These are phyloP conservation scores for Drosophila aff. DNA, from an alignment of 1,140 invertebrate species.

Conservation along the genomic window DNA sequence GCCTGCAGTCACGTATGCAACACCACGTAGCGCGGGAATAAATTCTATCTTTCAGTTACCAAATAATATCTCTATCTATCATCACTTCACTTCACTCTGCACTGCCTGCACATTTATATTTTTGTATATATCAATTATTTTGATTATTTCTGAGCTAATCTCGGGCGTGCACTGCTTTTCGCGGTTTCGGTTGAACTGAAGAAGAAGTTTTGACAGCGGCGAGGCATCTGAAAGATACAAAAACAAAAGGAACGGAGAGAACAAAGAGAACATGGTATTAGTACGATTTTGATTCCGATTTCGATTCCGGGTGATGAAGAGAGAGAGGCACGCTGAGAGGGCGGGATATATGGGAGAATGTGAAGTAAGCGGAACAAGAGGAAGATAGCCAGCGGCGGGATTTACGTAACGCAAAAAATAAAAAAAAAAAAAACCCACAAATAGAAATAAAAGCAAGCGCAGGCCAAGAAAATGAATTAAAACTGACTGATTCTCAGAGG, in stretches of 20 bases:
- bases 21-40: slow-evolving; percentile 10
- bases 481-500: slow-evolving; percentile 64
- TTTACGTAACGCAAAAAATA: slow-evolving; percentile 56
- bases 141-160: slow-evolving; percentile 5
- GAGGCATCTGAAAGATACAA: slow-evolving; percentile 60
- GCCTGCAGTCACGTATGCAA: slow-evolving; percentile 54
- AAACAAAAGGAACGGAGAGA: slow-evolving; percentile 35
- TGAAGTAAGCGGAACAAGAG: slow-evolving; percentile 49
- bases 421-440: slow-evolving; percentile 18
- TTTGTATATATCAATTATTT: neutral
- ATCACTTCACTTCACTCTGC: slow-evolving; percentile 28
- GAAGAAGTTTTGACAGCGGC: slow-evolving; percentile 58
- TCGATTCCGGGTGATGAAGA: slow-evolving; percentile 25
- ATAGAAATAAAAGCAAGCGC: slow-evolving; percentile 19
- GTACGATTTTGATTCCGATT: slow-evolving; percentile 34
- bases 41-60: slow-evolving; percentile 12
- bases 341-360: slow-evolving; percentile 29
- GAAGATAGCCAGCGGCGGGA: slow-evolving; percentile 46
- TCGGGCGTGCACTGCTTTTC: slow-evolving; percentile 36
- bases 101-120: neutral
- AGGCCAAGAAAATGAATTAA: slow-evolving; percentile 49
- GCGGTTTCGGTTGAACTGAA: slow-evolving; percentile 49
- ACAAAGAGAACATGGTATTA: slow-evolving; percentile 44
- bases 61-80: slow-evolving; percentile 27
- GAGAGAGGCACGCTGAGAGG: neutral